Evolutionary conservation across 2,113 vertebrate species (phyloP).

Genomic region (Eolophus roseicapilla): DNA sequence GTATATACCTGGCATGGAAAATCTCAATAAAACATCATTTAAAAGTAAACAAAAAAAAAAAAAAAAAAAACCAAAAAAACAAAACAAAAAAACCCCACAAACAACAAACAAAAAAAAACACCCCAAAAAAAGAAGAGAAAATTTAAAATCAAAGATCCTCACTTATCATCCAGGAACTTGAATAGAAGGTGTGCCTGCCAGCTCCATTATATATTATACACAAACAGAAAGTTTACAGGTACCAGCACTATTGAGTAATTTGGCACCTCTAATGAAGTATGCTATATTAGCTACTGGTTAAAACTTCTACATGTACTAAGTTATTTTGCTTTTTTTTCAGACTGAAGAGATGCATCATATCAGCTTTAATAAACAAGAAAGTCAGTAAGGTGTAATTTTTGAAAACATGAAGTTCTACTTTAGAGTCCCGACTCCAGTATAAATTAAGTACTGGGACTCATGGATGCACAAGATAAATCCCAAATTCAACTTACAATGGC

Average conservation of each 20-base stretch:
- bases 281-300: background rate
- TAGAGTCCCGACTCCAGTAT: background rate
- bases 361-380: background rate
- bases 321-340: background rate
- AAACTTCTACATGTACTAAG: background rate
- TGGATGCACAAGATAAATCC: background rate
- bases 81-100: background rate
- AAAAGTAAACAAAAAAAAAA: background rate
- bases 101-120: background rate
- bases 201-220: background rate
- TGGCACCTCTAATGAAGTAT: background rate
- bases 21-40: background rate
- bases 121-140: background rate
- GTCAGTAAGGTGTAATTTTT: background rate
- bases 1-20: background rate
- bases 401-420: background rate
- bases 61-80: background rate
- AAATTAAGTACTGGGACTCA: background rate
- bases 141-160: background rate
- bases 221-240: background rate
- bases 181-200: background rate
- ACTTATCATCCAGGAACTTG: background rate
- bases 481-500: background rate
- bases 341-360: background rate
- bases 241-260: background rate